Evolutionary conservation across 2,797 vertebrate species (phyloP).

Genomic region (Anableps anableps): DNA sequence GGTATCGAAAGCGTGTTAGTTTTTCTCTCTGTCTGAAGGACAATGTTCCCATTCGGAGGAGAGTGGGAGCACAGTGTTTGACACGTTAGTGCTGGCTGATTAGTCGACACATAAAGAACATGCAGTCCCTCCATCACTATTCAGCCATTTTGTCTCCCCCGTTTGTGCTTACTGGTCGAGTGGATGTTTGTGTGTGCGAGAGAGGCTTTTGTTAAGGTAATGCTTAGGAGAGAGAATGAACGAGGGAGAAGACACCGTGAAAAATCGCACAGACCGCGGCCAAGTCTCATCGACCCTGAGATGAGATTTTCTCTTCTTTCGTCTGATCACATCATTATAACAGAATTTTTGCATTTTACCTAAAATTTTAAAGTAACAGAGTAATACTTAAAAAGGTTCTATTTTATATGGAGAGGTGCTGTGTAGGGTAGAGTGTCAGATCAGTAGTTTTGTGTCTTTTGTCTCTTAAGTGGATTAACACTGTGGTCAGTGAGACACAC

Average conservation of each 20-base stretch:
- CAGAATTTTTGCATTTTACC: constrained; percentile 18
- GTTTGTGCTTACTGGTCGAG: constrained; percentile 69
- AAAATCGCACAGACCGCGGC: constrained; percentile 65
- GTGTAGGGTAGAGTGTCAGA: constrained; percentile 33
- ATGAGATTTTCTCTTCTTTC: constrained; percentile 23
- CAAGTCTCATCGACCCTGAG: constrained; percentile 44
- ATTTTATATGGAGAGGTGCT: constrained; percentile 12
- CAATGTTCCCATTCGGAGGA: constrained; percentile 64
- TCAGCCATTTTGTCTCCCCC: constrained; percentile 80
- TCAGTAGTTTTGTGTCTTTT: constrained; percentile 61
- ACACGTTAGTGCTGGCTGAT: constrained; percentile 81
- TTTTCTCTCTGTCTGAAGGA: constrained; percentile 64
- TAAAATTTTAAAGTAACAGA: constrained; percentile 10
- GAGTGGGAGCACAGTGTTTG: constrained; percentile 71
- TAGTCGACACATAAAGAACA: constrained; percentile 74
- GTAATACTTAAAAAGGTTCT: constrained; percentile 20
- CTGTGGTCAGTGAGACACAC: constrained; percentile 72
- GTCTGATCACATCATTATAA: constrained; percentile 17
- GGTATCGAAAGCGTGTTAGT: constrained; percentile 64
- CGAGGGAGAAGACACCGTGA: constrained; percentile 70
- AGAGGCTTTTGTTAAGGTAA: constrained; percentile 80
- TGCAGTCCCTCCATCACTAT: constrained; percentile 74
- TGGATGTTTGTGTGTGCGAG: constrained; percentile 57
- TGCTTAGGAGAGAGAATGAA: constrained; percentile 55
- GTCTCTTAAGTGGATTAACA: constrained; percentile 80